Conservation (phyloP, 2,888 invertebrate species). For the Calephelis perditalis region DNA sequence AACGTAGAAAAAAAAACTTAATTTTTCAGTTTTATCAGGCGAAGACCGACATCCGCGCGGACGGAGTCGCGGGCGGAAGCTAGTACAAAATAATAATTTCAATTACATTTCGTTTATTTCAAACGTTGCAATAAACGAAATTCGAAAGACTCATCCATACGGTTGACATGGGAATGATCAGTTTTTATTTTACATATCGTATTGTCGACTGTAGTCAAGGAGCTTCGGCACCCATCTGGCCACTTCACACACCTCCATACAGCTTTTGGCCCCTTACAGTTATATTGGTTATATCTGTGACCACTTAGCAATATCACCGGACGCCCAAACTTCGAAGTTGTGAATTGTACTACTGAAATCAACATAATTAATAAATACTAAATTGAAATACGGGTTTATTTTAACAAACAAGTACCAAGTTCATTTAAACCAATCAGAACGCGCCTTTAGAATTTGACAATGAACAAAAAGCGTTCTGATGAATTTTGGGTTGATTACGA, state of each 20-base stretch:
- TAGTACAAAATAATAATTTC: background rate
- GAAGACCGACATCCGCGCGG: too few species aligned
- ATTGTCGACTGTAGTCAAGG: conserved; percentile 30
- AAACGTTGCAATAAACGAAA: too few species aligned
- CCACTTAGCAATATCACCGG: conserved; percentile 36
- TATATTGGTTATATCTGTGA: conserved; percentile 35
- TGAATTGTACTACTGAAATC: background rate
- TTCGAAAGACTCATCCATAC: conserved; percentile 32
- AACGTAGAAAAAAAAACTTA: too few species aligned
- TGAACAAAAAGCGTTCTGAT: too few species aligned
- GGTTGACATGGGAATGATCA: conserved; percentile 42
- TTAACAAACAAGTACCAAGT: too few species aligned
- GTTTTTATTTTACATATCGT: conserved; percentile 32
- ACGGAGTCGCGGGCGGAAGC: too few species aligned
- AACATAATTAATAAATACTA: background rate
- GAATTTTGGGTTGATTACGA: too few species aligned
- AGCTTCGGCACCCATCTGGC: conserved; percentile 34
- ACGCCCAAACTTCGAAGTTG: conserved; percentile 31
- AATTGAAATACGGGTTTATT: too few species aligned
- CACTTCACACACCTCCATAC: conserved; percentile 44
- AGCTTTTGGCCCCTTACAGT: conserved; percentile 33
- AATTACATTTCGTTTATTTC: conserved; percentile 21
- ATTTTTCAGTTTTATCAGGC: too few species aligned
- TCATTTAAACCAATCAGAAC: too few species aligned
- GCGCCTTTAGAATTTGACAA: too few species aligned